phyloP scores from a whole-genome alignment of 1,140 invertebrate genomes.

The Rhagoletis zephyria region DNA sequence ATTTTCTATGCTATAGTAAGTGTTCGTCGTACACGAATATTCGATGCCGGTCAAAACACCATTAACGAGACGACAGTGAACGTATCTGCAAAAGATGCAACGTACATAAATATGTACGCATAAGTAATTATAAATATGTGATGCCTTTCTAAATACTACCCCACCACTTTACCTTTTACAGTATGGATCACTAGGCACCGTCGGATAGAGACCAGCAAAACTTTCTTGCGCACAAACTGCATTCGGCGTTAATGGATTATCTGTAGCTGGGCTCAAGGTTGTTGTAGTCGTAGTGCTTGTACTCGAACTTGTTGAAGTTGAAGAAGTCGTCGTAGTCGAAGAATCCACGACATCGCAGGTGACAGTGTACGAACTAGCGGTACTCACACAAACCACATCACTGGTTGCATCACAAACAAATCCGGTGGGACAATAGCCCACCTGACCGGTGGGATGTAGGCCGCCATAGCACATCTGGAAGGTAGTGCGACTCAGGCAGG shows the following conservation, averaged over 20 bases:
- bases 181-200: slow-evolving; percentile 62
- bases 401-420: slow-evolving; percentile 66
- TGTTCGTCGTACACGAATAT: slow-evolving; percentile 58
- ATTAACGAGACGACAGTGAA: slow-evolving; percentile 62
- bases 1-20: slow-evolving; percentile 60
- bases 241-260: slow-evolving; percentile 54
- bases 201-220: slow-evolving; percentile 61
- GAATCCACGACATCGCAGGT: slow-evolving; percentile 66
- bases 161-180: slow-evolving; percentile 62
- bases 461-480: slow-evolving; percentile 71
- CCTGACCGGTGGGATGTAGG: slow-evolving; percentile 60
- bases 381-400: slow-evolving; percentile 62
- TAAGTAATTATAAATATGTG: no score
- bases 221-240: slow-evolving; percentile 59
- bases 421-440: slow-evolving; percentile 64
- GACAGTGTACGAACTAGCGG: not conserved
- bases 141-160: not conserved
- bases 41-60: slow-evolving; percentile 60
- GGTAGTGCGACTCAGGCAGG: slow-evolving; percentile 64
- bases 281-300: slow-evolving; percentile 27
- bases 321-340: slow-evolving; percentile 57
- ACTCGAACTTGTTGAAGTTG: slow-evolving; percentile 32
- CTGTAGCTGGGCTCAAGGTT: not conserved
- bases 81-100: slow-evolving; percentile 63
- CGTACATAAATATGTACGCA: not conserved